phyloP scores from a whole-genome alignment of 2,888 invertebrate species.

The Tanaodytes sp. region DNA sequence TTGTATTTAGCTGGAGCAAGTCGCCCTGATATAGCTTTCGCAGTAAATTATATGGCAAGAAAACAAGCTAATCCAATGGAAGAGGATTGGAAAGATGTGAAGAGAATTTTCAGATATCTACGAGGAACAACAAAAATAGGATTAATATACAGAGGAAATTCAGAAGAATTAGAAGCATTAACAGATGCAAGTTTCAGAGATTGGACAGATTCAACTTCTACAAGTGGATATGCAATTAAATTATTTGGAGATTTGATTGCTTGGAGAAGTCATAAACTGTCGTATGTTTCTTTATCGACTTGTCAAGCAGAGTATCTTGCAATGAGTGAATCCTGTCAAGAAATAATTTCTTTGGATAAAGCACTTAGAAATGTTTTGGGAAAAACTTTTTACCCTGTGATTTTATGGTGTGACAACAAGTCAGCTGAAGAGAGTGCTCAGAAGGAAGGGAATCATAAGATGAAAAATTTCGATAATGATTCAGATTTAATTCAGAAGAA shows the following conservation, averaged over 20 bases:
- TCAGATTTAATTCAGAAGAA: constrained; percentile 19
- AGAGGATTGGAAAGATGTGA: constrained; percentile 40
- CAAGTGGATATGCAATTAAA: constrained; percentile 43
- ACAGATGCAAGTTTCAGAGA: constrained; percentile 56
- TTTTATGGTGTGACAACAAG: constrained; percentile 32
- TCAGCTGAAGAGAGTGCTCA: constrained; percentile 32
- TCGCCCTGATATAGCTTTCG: constrained; percentile 28
- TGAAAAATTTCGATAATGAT: constrained; percentile 41
- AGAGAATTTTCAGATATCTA: constrained; percentile 48
- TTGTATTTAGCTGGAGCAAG: constrained; percentile 13
- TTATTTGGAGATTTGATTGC: constrained; percentile 46
- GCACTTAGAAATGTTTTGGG: constrained; percentile 40
- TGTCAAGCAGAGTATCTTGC: constrained; percentile 53
- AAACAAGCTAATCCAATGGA: constrained; percentile 35
- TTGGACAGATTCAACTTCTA: constrained; percentile 37
- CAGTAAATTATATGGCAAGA: constrained; percentile 33
- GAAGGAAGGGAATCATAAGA: constrained; percentile 49
- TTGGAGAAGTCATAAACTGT: constrained; percentile 56
- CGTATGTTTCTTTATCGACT: constrained; percentile 41
- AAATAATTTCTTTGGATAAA: constrained; percentile 52
- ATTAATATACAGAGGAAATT: constrained; percentile 17
- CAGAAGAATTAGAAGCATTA: constrained; percentile 42
- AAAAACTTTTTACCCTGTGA: constrained; percentile 33
- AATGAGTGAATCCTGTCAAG: constrained; percentile 55
- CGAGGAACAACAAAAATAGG: constrained; percentile 38